A percentile compares a stretch with the other conserved stretches of the same genome.
Conservation (phyloP, 2,113 vertebrate genomes). For the Pyxicephalus adspersus region DNA sequence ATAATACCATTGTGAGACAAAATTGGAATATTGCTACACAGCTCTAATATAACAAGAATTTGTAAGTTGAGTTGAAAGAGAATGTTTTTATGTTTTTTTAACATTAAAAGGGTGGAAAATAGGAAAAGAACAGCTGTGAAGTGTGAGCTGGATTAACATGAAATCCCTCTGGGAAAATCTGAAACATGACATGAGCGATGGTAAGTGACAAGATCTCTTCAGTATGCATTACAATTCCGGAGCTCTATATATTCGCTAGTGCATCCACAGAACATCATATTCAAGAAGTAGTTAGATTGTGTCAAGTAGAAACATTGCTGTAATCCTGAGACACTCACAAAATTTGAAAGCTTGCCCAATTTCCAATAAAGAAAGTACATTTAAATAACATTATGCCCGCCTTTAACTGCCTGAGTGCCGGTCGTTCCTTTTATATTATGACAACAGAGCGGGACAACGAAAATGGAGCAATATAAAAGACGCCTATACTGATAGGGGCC, state of each 20-base stretch:
- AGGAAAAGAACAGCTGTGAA: slow-evolving; percentile 77
- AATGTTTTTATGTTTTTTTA: slow-evolving; percentile 61
- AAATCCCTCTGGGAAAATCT: slow-evolving; percentile 76
- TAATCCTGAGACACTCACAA: slow-evolving; percentile 8
- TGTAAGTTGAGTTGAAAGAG: slow-evolving; percentile 59
- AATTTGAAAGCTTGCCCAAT: slow-evolving; percentile 7
- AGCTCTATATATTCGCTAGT: slow-evolving; percentile 66
- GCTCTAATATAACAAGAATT: slow-evolving; percentile 5
- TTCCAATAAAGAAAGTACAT: slow-evolving; percentile 12
- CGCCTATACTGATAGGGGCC: background rate
- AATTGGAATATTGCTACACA: background rate
- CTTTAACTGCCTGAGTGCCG: slow-evolving; percentile 1
- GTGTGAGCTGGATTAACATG: slow-evolving; percentile 81
- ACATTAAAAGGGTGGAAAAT: slow-evolving; percentile 71
- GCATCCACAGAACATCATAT: slow-evolving; percentile 59
- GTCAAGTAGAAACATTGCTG: slow-evolving; percentile 40
- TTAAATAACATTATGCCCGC: background rate
- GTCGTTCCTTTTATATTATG: background rate
- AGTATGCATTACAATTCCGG: slow-evolving; percentile 71
- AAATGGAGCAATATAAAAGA: background rate
- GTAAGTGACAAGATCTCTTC: slow-evolving; percentile 79
- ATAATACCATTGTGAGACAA: background rate
- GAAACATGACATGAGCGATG: slow-evolving; percentile 77
- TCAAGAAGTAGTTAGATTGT: slow-evolving; percentile 44
- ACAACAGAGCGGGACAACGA: background rate